These are phyloP conservation scores for Arenicola marina DNA, from an alignment of 2,888 invertebrate genomes.

Conservation along the genomic window DNA sequence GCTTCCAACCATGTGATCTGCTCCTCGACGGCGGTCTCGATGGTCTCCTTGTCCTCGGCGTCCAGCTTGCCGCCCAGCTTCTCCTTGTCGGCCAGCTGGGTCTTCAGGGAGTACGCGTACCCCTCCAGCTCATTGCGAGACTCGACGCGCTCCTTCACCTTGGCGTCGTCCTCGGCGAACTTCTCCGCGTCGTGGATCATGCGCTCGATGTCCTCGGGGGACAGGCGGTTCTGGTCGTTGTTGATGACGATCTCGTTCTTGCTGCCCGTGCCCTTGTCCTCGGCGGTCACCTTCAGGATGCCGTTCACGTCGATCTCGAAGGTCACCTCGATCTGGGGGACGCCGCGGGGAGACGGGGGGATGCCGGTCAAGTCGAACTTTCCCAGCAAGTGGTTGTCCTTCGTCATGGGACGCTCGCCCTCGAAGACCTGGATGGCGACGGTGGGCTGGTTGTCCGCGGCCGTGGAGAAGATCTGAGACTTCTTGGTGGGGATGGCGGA, in stretches of 20 bases:
- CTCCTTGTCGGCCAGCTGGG: slow-evolving; percentile 94
- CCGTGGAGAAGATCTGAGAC: slow-evolving; percentile 98
- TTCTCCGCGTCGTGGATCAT: slow-evolving; percentile 99
- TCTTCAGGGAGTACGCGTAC: slow-evolving; percentile 96
- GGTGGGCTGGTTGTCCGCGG: slow-evolving; percentile 98
- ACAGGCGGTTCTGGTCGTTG: slow-evolving; percentile 95
- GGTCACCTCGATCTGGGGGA: slow-evolving; percentile 63
- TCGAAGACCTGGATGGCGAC: slow-evolving; percentile 97
- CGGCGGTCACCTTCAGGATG: slow-evolving; percentile 76
- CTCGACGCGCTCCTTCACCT: slow-evolving; percentile 80
- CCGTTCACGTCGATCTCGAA: slow-evolving; percentile 66
- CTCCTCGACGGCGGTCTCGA: slow-evolving; percentile 93
- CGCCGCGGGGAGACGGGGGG: slow-evolving; percentile 72
- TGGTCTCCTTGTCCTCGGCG: slow-evolving; percentile 88
- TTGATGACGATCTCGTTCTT: slow-evolving; percentile 98
- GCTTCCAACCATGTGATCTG: slow-evolving; percentile 98
- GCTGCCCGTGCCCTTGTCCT: slow-evolving; percentile 99
- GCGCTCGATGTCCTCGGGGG: slow-evolving; percentile 96
- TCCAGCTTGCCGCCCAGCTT: slow-evolving; percentile 89
- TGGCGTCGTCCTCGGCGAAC: slow-evolving; percentile 98
- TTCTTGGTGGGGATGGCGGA: slow-evolving; percentile 99
- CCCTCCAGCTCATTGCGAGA: slow-evolving; percentile 92
- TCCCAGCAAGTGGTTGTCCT: slow-evolving; percentile 97
- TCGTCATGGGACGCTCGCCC: slow-evolving; percentile 99
- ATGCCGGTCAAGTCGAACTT: slow-evolving; percentile 98